Evolutionary conservation across 2,113 vertebrate species (phyloP), one percentile per base, ranked within the genome.

Genomic region (Caretta caretta): DNA sequence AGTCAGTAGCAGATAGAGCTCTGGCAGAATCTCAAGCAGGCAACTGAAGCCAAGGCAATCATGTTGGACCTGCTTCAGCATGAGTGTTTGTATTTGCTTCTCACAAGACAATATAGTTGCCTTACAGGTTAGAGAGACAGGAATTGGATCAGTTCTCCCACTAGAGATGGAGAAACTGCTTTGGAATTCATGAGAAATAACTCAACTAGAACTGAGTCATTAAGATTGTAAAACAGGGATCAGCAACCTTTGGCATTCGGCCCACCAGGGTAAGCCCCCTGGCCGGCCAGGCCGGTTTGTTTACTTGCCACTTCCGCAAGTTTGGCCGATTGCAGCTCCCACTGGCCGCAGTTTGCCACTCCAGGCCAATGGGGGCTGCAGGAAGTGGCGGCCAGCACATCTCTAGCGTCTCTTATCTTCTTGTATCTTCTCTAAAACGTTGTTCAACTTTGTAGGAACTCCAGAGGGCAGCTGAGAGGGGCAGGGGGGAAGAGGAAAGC

Each of bases 101-200:
- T 54, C 56, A 35, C 48, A 56, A 75, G 31, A 51, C 83, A 42
- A 17, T 25, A 62, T 72, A 29, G 14, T 22, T 48, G 48, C 29
- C 84, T 50, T 31, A 8, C 0, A 3, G 54, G 20, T 19, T 13
- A 48, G 2, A 2, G 38, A n/a, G 42, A 7, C 6, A 50, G 53
- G 38, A 42, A 8, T 8, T 10, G 80, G 80, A 92, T 51, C 59
- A 0, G 0, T n/a, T 65, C 76, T 12, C 53, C 38, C 62, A 42
- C 59, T 10, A 27, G 59, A 54, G 59, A n/a, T 24, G 59, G 87
- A 56, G 27, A 49, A 83, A 49, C 4, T 80, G 83, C 69, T 48
- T 13, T 17, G 19, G 29, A 53, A 12, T 6, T n/a, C 1, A 1
- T 80, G 29, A 83, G 82, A 83, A 79, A 2, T 25, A 80, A 19